These are phyloP conservation scores for Maconellicoccus hirsutus DNA, from an alignment of 1,140 invertebrate genomes.

Conservation along the genomic window DNA sequence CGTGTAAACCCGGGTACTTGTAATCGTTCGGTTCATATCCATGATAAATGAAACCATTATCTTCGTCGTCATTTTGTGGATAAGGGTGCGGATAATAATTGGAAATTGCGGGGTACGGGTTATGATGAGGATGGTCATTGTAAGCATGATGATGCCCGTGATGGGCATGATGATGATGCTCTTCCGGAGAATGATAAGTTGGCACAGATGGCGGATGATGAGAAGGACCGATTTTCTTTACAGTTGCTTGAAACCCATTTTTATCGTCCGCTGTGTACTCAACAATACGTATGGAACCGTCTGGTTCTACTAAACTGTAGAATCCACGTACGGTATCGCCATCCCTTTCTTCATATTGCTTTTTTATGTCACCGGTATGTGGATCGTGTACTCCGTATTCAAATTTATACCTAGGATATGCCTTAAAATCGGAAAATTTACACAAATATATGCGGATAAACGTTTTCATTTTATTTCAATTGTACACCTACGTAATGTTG, in stretches of 20 bases:
- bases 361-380: constrained; percentile 34
- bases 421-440: constrained; percentile 18
- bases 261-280: constrained; percentile 33
- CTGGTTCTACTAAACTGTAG: constrained; percentile 31
- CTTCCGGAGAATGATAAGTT: constrained; percentile 12
- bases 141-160: not conserved
- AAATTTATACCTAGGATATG: constrained; percentile 33
- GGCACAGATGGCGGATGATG: constrained; percentile 24
- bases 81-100: not conserved
- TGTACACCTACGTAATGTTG: constrained; percentile 32
- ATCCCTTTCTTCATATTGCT: constrained; percentile 33
- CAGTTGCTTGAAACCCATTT: constrained; percentile 26
- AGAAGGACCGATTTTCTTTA: constrained; percentile 24
- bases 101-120: not conserved
- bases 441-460: not conserved
- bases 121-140: not conserved
- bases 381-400: constrained; percentile 35
- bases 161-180: not conserved
- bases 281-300: constrained; percentile 32
- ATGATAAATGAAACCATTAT: not conserved
- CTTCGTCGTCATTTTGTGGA: not conserved
- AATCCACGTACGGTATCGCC: constrained; percentile 30
- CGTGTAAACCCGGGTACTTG: not conserved
- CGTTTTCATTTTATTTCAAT: not conserved
- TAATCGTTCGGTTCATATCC: not conserved